Evolutionary conservation across 1,140 invertebrate species (phyloP), one percentile per base, ranked within the genome.

Genomic region (Drosophila sproati): DNA sequence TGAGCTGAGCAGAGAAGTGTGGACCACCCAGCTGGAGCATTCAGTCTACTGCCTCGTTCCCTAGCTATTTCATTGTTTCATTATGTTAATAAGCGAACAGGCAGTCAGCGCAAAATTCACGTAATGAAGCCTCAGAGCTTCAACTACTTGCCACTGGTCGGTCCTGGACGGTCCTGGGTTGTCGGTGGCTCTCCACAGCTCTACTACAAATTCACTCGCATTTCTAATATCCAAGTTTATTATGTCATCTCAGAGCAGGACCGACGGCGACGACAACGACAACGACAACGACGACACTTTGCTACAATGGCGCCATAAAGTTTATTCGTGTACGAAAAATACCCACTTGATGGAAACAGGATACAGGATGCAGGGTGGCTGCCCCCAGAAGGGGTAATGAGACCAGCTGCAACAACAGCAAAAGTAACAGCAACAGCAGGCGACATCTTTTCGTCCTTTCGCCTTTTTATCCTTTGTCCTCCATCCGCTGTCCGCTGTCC

Each of bases 51-150:
- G 37, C 45, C 43, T 35, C 45, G 50, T 51, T 47, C 34, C 52
- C 37, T 8, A 2, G 45, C 48, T 20, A 29, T 69, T 77, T 79
- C 69, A 79, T 77, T 88, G 83, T 78, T 75, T 82, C 82, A 88
- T 87, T 87, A 87, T 87, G 83, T 82, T 87, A 87, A 87, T 87
- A 88, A 87, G 82, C 79, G 61, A 47, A 48, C 48, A 56, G 72
- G 63, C 63, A 76, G 54, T 35, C 37, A 63, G 50, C 52, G 73
- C 73, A 39, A 47, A 56, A 47, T 71, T 63, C 45, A 37, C 60
- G 64, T 71, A 80, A 71, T 78, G 77, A 78, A 66, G 62, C 47
- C 52, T 47, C 45, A 54, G 28, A 61, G 71, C 71, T 32, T 43
- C 31, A 47, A 69, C 47, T 63, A 35, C n/a, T 43, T 43, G 31